Evolutionary conservation across 2,888 invertebrate genomes (phyloP).

Genomic region (Noctua fimbriata): DNA sequence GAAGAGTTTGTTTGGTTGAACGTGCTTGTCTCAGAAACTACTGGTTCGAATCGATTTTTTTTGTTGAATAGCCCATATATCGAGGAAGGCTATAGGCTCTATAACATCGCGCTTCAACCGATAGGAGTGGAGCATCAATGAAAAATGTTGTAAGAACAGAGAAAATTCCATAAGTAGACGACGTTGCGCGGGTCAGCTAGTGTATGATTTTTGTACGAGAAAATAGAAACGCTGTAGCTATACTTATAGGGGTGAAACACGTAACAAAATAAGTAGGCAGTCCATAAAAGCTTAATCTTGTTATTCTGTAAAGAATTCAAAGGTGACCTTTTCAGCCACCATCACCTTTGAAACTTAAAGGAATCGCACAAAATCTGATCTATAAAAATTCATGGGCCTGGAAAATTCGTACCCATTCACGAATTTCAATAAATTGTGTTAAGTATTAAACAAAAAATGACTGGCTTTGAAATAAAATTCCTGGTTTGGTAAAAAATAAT

Average conservation of each 20-base stretch:
- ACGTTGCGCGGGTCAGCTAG: too few relatives aligned
- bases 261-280: constrained; percentile 5
- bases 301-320: constrained; percentile 34
- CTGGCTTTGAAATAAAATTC: constrained; percentile 18
- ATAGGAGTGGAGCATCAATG: too few relatives aligned
- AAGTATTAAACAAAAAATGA: constrained; percentile 25
- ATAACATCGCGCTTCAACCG: too few relatives aligned
- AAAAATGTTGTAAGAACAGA: too few relatives aligned
- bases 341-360: constrained; percentile 33
- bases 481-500: constrained; percentile 14
- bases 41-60: too few relatives aligned
- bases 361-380: constrained; percentile 29
- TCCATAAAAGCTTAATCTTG: constrained; percentile 32
- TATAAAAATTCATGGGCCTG: constrained; percentile 4
- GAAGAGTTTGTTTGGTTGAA: too few relatives aligned
- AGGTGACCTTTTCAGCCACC: constrained; percentile 36
- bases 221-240: not conserved
- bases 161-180: too few relatives aligned
- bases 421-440: constrained; percentile 11
- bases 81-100: too few relatives aligned
- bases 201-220: not conserved
- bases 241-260: not conserved
- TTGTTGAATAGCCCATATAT: too few relatives aligned
- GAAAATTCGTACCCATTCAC: constrained; percentile 2
- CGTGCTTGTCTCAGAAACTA: too few relatives aligned